Conservation (phyloP, 1,140 invertebrate genomes). For the Trinorchestia longiramus region DNA sequence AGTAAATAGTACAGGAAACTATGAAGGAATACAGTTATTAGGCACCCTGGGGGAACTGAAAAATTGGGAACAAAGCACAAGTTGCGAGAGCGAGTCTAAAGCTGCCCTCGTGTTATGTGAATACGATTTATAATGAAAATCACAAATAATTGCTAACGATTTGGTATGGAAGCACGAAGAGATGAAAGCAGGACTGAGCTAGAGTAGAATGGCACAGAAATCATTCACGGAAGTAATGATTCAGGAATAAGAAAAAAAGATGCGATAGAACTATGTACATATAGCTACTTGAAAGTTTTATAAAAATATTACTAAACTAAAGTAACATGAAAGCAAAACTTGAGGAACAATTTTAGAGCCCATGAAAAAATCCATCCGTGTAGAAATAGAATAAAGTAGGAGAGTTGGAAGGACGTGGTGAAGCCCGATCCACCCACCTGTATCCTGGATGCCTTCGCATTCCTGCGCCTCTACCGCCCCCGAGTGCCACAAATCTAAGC, state of each 20-base stretch:
- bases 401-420: neutral
- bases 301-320: neutral
- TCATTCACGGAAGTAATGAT: neutral
- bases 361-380: neutral
- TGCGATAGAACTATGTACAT: neutral
- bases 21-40: no score
- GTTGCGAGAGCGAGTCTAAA: no score
- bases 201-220: neutral
- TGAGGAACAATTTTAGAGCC: neutral
- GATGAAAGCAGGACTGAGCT: neutral
- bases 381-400: neutral
- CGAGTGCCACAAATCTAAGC: slow-evolving; percentile 47
- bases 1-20: no score
- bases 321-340: neutral
- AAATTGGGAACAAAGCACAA: no score
- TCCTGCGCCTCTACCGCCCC: slow-evolving; percentile 12
- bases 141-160: neutral
- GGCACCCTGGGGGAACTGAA: no score
- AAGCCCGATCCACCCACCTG: neutral
- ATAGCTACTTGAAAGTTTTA: neutral
- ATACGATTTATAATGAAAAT: neutral
- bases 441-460: slow-evolving; percentile 47
- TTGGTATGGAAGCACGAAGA: neutral
- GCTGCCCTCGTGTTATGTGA: neutral
- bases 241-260: neutral